Base-by-base conservation (phyloP, 35 echinoderm and acorn worm genomes). In the Diadema setosum region DNA sequence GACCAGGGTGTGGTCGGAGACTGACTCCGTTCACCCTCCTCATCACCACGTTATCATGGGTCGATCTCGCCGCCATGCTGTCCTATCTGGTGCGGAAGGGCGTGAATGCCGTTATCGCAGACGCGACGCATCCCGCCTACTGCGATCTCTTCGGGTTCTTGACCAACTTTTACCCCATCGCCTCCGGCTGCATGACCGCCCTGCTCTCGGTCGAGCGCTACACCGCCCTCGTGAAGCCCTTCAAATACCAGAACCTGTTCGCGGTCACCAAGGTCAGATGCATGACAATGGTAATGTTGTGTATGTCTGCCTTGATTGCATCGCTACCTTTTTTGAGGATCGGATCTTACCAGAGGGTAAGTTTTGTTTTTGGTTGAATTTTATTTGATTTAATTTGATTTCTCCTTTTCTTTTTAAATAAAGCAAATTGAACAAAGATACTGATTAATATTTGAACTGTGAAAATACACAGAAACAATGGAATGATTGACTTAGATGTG, bases 111-210 rank as follows among this genome's bases (percentile, higher is more conserved):
- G 0, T 87, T 41, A 17, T 87, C 59, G 42, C 12, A 17, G 26
- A 30, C 3, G 48, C 25, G 3, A 83, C 7, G n/a, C 25, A 39
- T 3, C 17, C 2, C 16, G 18, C 75, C 42, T 42, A 45, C 61
- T 74, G 61, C 64, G 46, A 74, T 65, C 12, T 87, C 37, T 67
- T 48, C 44, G 65, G 58, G 17, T 74, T 87, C 85, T 48, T 61
- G 42, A 87, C 27, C 8, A 70, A 36, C 30, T 46, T 75, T 17
- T 70, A 33, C 60, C 65, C 85, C 17, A 48, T 45, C 24, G n/a
- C 42, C 15, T 87, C 85, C 39, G 85, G 60, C 1, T 74, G 41
- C 41, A 74, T 74, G 4, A 41, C 43, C 36, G 75, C 24, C 18
- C 39, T 87, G 15, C 70, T 87, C 63, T 74, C 65, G 21, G 59